Evolutionary conservation across 2,113 vertebrate species (phyloP).

Genomic region (Phyllostomus hastatus): DNA sequence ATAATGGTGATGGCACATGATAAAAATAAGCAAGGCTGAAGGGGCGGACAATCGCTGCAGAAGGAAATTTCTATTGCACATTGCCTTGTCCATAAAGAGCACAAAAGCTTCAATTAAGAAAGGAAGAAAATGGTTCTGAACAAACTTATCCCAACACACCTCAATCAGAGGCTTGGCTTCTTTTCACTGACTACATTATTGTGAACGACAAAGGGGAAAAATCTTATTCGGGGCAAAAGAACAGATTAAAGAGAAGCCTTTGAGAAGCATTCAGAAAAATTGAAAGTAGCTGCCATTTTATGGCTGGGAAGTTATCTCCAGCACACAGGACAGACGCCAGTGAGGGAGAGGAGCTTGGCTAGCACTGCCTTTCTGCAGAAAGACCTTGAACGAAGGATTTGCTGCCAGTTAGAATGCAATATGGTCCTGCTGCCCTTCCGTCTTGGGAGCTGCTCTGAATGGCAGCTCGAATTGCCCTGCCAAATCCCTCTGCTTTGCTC

Average conservation of each 20-base stretch:
- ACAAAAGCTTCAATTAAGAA: constrained; percentile 9
- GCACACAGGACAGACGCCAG: neutral
- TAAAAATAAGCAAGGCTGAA: constrained; percentile 42
- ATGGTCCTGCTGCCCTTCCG: constrained; percentile 48
- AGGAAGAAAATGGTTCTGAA: neutral
- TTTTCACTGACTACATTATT: neutral
- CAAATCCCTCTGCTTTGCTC: constrained; percentile 68
- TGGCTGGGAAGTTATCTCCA: constrained; percentile 29
- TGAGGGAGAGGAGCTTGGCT: neutral
- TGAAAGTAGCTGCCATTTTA: neutral
- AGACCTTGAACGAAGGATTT: constrained; percentile 46
- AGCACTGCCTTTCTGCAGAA: constrained; percentile 21
- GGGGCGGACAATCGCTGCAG: constrained; percentile 38
- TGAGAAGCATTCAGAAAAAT: constrained; percentile 56
- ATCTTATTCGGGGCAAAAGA: constrained; percentile 12
- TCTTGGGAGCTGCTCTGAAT: constrained; percentile 52
- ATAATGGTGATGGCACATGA: constrained; percentile 45
- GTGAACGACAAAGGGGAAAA: neutral
- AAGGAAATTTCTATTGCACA: neutral
- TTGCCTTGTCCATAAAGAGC: neutral
- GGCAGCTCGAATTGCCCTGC: constrained; percentile 60
- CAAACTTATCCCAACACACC: neutral
- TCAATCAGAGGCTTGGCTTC: neutral
- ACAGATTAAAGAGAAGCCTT: constrained; percentile 7
- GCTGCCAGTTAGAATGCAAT: constrained; percentile 50